Base-by-base conservation (phyloP, 2,888 invertebrate species). In the Amiota minor region DNA sequence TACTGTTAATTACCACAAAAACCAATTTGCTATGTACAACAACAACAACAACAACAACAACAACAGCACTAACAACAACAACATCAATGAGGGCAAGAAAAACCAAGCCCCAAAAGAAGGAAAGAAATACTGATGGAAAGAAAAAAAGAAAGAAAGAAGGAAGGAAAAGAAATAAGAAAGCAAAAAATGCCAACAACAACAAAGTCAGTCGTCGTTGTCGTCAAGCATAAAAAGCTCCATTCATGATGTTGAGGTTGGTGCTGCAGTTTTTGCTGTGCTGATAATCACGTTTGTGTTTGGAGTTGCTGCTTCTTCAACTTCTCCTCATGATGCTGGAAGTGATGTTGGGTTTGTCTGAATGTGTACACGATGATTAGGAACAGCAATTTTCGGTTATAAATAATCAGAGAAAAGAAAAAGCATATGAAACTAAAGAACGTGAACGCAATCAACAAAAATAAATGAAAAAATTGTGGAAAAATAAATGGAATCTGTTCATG, bases 1-100 rank as follows among this genome's bases (percentile, higher is more conserved):
- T 75, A 76, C 78, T 77, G 79, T 76, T 80, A 80, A 79, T 79
- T 80, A 77, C 75, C 77, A 75, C 79, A 77, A 77, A 76, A 80
- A 79, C 76, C 77, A 79, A 80, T 78, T 78, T 77, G 71, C 74
- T 72, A 73, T 74, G 74, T 77, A 82, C 78, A 81, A 73, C 45
- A 69, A 65, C 67, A 72, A 74, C 61, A 55, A 45, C 46, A 65
- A 67, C 47, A 72, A 56, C 23, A 77, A 71, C 72, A 70, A 75
- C 74, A 62, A 56, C 75, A 77, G 77, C 75, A 20, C 20, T n/a
- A 69, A 6, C 4, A 50, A 4, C 50, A 50, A 16, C 18, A n/a
- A n/a, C 16, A n/a, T n/a, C n/a, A 59, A 20, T 20, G 18, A 59
- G 16, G 59, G 59, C 59, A 59, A 12, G 20, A 11, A 59, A 16